Evolutionary conservation across 2,797 vertebrate genomes (phyloP), one percentile per base, ranked within the genome.

Genomic region (Xenopus petersii): DNA sequence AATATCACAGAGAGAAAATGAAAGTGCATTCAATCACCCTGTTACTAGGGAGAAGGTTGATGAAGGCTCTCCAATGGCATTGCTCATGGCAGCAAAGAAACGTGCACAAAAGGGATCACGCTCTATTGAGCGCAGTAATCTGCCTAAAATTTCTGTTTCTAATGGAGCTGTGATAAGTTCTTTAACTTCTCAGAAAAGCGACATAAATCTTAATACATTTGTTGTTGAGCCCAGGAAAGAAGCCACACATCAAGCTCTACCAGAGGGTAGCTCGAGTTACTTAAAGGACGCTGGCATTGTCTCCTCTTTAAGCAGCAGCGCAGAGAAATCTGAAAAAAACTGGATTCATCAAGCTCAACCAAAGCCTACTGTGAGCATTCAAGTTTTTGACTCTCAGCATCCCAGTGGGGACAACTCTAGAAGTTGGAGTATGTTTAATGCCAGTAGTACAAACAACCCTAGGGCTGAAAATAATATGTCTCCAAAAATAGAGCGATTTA

Each of bases 71-170:
- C 90, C 91, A 0, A 91, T 92, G 91, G 91, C 92, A 0, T 85
- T 93, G 80, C 90, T 93, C 7, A 82, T 93, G 47, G 91, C 91
- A 0, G 91, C 91, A 62, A 85, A 85, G 70, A 88, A 89, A 82
- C 85, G 90, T 0, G 90, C 91, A 0, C 88, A 90, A 80, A 86
- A 87, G n/a, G 83, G 82, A 12, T 73, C 82, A 36, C 58, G 66
- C 15, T 80, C 88, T 61, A 83, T 78, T 0, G 80, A 82, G 0
- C 21, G 0, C 0, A 69, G 0, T 0, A 74, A 66, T 46, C 47
- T 79, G 33, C 67, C 71, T 11, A 79, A 79, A 61, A 26, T 74
- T 30, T 70, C 67, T 60, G 77, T 74, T 60, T 49, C 54, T 64
- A 58, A 46, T 67, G 81, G 68, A 0, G 69, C 82, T 0, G 84